phyloP scores from a whole-genome alignment of 2,113 vertebrate species.

The Emberiza fucata region DNA sequence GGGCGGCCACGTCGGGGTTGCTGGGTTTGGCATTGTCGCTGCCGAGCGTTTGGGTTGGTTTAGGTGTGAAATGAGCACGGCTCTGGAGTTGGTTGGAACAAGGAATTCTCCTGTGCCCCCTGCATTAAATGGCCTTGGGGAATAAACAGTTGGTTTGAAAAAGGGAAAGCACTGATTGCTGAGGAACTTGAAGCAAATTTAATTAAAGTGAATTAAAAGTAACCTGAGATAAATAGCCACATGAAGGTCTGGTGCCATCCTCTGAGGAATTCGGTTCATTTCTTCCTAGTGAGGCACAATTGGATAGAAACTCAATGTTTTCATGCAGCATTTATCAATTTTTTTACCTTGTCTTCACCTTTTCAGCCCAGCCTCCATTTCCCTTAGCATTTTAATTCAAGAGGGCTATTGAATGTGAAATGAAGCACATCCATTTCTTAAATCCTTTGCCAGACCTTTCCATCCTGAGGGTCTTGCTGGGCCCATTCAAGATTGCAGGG shows the following conservation, averaged over 20 bases:
- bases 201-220: background rate
- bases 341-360: background rate
- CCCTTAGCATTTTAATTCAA: background rate
- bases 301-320: background rate
- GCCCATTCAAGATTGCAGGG: background rate
- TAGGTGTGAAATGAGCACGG: background rate
- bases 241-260: background rate
- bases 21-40: background rate
- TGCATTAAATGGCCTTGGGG: background rate
- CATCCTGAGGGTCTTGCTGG: background rate
- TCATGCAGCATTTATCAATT: background rate
- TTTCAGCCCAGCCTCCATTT: background rate
- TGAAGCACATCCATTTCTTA: background rate
- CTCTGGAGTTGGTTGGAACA: background rate
- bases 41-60: background rate
- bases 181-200: background rate
- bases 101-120: background rate
- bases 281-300: background rate
- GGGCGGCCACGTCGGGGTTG: fast-evolving
- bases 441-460: background rate
- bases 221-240: background rate
- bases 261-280: background rate
- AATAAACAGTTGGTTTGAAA: background rate
- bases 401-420: background rate
- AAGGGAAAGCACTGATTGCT: background rate